Evolutionary conservation across 2,888 invertebrate genomes (phyloP), one percentile per base, ranked within the genome.

Genomic region (Meganola albula): DNA sequence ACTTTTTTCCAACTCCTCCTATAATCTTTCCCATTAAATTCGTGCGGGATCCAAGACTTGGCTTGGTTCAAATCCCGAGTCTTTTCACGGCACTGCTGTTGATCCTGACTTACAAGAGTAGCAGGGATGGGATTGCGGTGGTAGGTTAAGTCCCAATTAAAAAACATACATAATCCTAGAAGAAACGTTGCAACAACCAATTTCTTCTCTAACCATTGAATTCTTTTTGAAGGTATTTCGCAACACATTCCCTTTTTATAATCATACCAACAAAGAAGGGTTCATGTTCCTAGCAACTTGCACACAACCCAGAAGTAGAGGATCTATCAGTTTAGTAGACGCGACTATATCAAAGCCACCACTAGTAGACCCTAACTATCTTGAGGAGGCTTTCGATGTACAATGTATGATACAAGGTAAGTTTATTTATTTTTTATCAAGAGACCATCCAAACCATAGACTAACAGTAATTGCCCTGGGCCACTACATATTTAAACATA

Each of bases 291-390:
- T 93, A 5, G 82, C 89, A 0, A 88, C 86, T 2, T 93, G 93
- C 43, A 59, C 91, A 44, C 90, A 93, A 57, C 92, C 95, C 0
- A 77, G 80, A 27, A 93, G 93, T 40, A 86, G 91, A 31, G 96
- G 96, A 0, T 74, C 68, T 2, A 74, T 96, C 2, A 85, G 80
- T 1, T 63, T 95, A 1, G 68, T 65, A 8, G 88, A 89, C 18
- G 61, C 69, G 13, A 88, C 90, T 54, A 89, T 91, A 4, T 67
- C 79, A 1, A 79, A 85, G 6, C 87, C 89, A 10, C 94, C 94
- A 0, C 63, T 85, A 0, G 91, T 96, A 21, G 89, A 95, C 63
- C 92, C 94, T 0, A 91, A 92, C 42, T 96, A 95, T 63, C 74
- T 95, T 39, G 73, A 88, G 20, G 72, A 88, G 2, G 61, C 74